Base-by-base conservation (phyloP, 2,797 vertebrate species). In the Pygocentrus nattereri region DNA sequence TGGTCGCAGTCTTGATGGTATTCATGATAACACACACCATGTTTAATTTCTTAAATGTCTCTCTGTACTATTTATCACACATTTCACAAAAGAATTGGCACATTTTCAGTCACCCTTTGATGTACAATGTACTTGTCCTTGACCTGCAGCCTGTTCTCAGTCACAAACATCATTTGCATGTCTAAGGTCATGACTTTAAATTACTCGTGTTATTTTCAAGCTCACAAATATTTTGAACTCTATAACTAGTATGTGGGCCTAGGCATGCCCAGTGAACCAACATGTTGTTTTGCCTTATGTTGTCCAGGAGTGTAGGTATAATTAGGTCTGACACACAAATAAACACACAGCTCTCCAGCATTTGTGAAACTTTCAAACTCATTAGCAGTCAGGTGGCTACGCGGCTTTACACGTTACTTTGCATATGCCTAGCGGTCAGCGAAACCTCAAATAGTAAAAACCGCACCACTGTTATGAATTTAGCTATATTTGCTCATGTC, bases 181-280 rank as follows among this genome's bases (percentile, higher is more conserved):
- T 61, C 54, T 30, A 1, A 31, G 67, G 59, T 67, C 56, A 50
- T 84, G 68, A 68, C 70, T 12, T 18, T 44, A 76, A 79, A 83
- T 81, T 74, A 73, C 68, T 77, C 23, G 67, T 62, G 52, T 34
- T 83, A 81, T 76, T 84, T 84, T 79, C 69, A 82, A 67, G 4
- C 27, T 41, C 68, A 62, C 52, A 76, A 70, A 70, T 73, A 52
- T 58, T 79, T n/a, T 59, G 31, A 61, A 64, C 44, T 64, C 8
- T 34, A 10, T 52, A 34, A 52, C 21, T 41, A 50, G 27, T 23
- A 12, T 44, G 4, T 47, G 38, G 10, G n/a, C 38, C n/a, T 23
- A 13, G 4, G 65, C 12, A 5, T 5, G 21, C 79, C 15, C 25
- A 47, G 18, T 65, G 18, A 54, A 31, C 31, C 78, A 67, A 4